Evolutionary conservation across 1,140 invertebrate genomes (phyloP), one percentile per base, ranked within the genome.

Genomic region (Drosophila mojavensis): DNA sequence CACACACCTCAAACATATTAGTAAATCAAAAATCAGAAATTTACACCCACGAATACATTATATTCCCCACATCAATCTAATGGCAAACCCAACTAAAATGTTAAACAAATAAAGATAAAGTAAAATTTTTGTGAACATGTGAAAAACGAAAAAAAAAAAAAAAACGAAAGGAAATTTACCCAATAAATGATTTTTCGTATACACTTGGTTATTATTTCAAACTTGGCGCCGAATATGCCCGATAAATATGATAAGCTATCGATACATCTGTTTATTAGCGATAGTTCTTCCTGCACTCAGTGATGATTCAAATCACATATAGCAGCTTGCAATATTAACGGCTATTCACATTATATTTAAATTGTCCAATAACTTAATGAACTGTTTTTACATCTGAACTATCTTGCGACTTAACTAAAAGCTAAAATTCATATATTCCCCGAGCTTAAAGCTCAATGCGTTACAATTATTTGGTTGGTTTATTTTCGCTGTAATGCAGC

Each of bases 161-260:
- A 66, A 77, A 86, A 71, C 75, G 83, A 88, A 82, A 86, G 70
- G 62, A 88, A 86, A 82, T 88, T 86, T 88, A 86, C 83, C 88
- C 83, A 86, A 86, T 86, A 86, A 86, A 86, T 88, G 82, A 88
- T 82, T 88, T 86, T 86, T 86, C 83, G 83, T 88, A 86, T 68
- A 85, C 78, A 59, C 50, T 17, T 9, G 7, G 15, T 9, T 55
- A 55, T 60, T 56, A 10, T 51, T 62, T 54, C 28, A 33, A 54
- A 33, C n/a, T 15, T 33, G 51, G 28, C 13, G 51, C n/a, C 24
- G 2, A 13, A 4, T 26, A 10, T 9, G 24, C 9, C 1, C 24
- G 5, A 50, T 26, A 20, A 26, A 50, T 50, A 13, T 4, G 10
- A 28, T 13, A 13, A 10, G 1, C 1, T 50, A 26, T 50, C 48